These are phyloP conservation scores for Corythoichthys haematopterus DNA, from an alignment of 2,113 vertebrate genomes.

Conservation along the genomic window DNA sequence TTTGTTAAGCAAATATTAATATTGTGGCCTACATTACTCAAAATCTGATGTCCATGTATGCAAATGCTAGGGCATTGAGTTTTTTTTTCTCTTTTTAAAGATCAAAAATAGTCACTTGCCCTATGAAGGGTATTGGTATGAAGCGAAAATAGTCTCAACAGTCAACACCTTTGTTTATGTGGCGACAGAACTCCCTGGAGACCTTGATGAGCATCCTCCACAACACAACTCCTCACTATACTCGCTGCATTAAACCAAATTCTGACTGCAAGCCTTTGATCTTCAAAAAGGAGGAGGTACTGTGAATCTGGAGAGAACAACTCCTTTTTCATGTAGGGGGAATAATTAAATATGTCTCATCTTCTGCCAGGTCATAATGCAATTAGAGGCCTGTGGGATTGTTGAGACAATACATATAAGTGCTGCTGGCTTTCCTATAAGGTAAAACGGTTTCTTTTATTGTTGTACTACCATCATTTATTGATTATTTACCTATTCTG, in stretches of 20 bases:
- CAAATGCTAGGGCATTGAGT: too few relatives aligned
- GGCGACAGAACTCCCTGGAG: constrained; percentile 84
- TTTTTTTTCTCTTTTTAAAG: too few relatives aligned
- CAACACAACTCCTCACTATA: constrained; percentile 87
- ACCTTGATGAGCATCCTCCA: constrained; percentile 84
- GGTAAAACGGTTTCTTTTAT: constrained; percentile 61
- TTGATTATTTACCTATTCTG: constrained; percentile 19
- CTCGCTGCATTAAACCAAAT: constrained; percentile 96
- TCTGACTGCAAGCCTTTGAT: constrained; percentile 78
- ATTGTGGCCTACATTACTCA: too few relatives aligned
- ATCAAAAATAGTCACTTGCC: too few relatives aligned
- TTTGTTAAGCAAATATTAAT: too few relatives aligned
- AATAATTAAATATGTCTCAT: not conserved
- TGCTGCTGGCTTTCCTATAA: constrained; percentile 92
- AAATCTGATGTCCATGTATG: too few relatives aligned
- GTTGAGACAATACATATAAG: constrained; percentile 94
- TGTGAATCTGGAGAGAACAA: not conserved
- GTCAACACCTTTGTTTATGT: constrained; percentile 3
- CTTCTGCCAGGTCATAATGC: constrained; percentile 80
- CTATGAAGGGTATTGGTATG: too few relatives aligned
- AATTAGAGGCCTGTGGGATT: constrained; percentile 92
- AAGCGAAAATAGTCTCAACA: not conserved
- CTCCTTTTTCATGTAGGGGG: not conserved
- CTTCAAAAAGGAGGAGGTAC: constrained; percentile 84
- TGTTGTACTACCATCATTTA: not conserved